phyloP scores from a whole-genome alignment of 2,113 vertebrate genomes.

The Otus sunia region DNA sequence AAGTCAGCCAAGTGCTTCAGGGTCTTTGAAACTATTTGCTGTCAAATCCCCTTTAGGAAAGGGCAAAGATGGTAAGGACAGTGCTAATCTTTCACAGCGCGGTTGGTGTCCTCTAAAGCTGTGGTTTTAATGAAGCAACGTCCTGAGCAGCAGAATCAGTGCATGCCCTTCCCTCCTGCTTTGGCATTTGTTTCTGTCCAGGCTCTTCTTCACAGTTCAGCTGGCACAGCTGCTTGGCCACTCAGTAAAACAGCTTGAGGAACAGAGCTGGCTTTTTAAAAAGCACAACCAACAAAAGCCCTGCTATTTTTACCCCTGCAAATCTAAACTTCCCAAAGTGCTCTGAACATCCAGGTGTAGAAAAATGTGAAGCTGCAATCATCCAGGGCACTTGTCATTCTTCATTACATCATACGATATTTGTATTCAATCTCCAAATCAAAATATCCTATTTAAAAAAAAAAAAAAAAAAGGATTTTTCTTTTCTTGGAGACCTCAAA shows the following conservation, averaged over 20 bases:
- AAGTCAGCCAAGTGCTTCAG: neutral
- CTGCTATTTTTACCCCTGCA: neutral
- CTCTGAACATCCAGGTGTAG: neutral
- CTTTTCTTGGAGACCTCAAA: neutral
- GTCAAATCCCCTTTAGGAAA: neutral
- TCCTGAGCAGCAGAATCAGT: conserved; percentile 38
- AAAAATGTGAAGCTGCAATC: neutral
- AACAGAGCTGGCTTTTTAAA: neutral
- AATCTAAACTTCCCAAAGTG: neutral
- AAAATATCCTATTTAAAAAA: neutral
- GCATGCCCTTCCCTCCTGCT: conserved; percentile 33
- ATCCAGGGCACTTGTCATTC: neutral
- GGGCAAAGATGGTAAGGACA: neutral
- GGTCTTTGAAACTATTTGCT: neutral
- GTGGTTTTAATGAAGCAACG: neutral
- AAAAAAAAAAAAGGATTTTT: neutral
- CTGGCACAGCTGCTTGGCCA: conserved; percentile 24
- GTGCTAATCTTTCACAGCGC: neutral
- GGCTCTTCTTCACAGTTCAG: conserved; percentile 28
- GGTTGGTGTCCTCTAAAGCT: neutral
- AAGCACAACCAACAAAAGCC: neutral
- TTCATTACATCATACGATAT: neutral
- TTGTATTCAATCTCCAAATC: neutral
- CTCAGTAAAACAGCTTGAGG: neutral
- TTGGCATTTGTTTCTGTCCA: conserved; percentile 26